Percentiles rank a stretch among this genome's conserved stretches.
Evolutionary conservation across 1,140 invertebrate genomes (phyloP).

Genomic region (Cherax destructor): DNA sequence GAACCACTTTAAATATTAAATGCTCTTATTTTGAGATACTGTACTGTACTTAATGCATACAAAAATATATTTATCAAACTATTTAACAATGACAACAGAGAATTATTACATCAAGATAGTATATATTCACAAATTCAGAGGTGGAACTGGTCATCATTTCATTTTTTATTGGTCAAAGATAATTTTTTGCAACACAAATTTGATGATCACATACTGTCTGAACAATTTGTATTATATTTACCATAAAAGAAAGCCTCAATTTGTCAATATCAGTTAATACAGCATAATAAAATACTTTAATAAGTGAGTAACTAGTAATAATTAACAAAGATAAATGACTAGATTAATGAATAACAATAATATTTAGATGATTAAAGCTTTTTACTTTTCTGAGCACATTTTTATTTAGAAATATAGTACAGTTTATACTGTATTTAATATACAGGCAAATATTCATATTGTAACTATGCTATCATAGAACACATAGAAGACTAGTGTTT

Average conservation of each 20-base stretch:
- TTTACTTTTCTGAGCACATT: not conserved
- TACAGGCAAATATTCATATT: conserved; percentile 29
- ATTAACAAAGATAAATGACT: not conserved
- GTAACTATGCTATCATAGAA: conserved; percentile 11
- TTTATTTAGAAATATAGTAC: not conserved
- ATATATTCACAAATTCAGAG: conserved; percentile 1
- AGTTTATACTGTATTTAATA: not conserved
- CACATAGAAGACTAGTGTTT: conserved; percentile 17
- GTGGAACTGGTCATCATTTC: not conserved
- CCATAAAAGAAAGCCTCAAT: not conserved
- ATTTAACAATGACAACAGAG: conserved; percentile 44
- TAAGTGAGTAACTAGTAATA: not conserved
- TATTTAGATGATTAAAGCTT: not conserved
- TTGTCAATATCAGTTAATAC: not conserved
- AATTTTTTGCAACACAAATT: not conserved
- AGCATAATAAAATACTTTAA: not conserved
- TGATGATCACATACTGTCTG: too few species aligned
- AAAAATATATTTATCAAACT: conserved; percentile 57
- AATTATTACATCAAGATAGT: conserved; percentile 31
- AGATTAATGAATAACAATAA: not conserved
- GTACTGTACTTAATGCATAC: conserved; percentile 15
- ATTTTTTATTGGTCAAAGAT: not conserved
- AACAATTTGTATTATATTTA: not conserved
- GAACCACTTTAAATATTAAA: conserved; percentile 12
- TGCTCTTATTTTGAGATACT: conserved; percentile 15